These are phyloP conservation scores for Alligator mississippiensis DNA, from an alignment of 2,113 vertebrate genomes.

Conservation along the genomic window DNA sequence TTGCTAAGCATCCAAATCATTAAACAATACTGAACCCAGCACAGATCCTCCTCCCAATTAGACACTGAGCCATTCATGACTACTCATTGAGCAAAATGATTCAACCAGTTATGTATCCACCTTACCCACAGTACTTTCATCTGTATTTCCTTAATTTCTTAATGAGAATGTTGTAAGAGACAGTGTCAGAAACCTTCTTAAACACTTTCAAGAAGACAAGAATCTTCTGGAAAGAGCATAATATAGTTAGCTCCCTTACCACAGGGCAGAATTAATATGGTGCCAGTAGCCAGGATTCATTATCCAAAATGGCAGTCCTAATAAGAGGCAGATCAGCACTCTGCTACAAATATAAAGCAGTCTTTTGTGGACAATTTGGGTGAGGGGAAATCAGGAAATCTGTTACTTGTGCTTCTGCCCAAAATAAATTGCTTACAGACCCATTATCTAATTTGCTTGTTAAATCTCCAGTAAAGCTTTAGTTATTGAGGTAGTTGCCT, in stretches of 20 bases:
- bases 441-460: conserved; percentile 29
- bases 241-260: background rate
- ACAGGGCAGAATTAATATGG: background rate
- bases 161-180: too few relatives aligned
- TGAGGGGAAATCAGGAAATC: background rate
- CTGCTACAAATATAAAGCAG: background rate
- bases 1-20: too few relatives aligned
- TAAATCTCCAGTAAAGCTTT: background rate
- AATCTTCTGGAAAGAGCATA: background rate
- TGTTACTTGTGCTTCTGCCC: background rate
- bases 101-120: too few relatives aligned
- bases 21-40: too few relatives aligned
- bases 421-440: background rate
- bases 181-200: too few relatives aligned
- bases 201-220: background rate
- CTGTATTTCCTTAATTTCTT: too few relatives aligned
- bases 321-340: background rate
- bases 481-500: conserved; percentile 14
- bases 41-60: too few relatives aligned
- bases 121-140: too few relatives aligned
- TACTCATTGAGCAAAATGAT: too few relatives aligned
- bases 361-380: background rate
- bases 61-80: too few relatives aligned
- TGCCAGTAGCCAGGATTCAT: background rate
- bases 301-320: background rate